phyloP scores from a whole-genome alignment of 2,888 invertebrate genomes.

The Acronicta psi region DNA sequence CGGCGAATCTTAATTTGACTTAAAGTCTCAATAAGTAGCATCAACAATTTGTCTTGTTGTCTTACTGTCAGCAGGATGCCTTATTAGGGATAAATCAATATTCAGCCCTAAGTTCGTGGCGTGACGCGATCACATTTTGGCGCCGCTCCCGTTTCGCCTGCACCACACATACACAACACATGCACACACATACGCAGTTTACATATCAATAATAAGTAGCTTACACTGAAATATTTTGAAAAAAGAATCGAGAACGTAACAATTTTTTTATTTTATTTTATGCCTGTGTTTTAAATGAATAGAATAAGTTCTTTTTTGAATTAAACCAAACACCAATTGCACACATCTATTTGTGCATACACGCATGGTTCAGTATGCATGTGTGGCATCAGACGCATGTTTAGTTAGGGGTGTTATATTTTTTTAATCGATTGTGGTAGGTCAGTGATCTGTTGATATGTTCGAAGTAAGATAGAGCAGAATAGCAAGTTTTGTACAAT shows the following conservation, averaged over 20 bases:
- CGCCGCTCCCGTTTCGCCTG: constrained; percentile 56
- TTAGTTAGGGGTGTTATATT: constrained; percentile 57
- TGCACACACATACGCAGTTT: constrained; percentile 12
- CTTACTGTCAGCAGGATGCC: constrained; percentile 23
- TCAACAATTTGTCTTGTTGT: constrained; percentile 3
- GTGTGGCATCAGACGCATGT: constrained; percentile 26
- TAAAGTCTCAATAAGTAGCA: no score
- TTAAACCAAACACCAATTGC: no score
- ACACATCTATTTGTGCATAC: no score
- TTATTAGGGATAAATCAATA: constrained; percentile 74
- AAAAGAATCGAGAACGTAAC: no score
- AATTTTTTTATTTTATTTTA: no score
- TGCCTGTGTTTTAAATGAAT: no score
- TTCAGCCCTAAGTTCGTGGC: constrained; percentile 64
- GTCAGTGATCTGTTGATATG: constrained; percentile 67
- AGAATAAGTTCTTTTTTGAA: no score
- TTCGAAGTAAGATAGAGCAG: constrained; percentile 11
- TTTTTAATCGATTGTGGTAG: constrained; percentile 69
- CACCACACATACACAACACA: constrained; percentile 31
- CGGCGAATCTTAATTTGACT: no score
- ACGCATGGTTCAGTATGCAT: no score
- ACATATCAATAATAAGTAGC: neutral
- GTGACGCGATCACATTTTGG: constrained; percentile 57
- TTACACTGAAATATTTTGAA: no score
- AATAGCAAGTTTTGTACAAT: neutral